phyloP scores from a whole-genome alignment of 2,113 vertebrate genomes.

The Bungarus multicinctus region DNA sequence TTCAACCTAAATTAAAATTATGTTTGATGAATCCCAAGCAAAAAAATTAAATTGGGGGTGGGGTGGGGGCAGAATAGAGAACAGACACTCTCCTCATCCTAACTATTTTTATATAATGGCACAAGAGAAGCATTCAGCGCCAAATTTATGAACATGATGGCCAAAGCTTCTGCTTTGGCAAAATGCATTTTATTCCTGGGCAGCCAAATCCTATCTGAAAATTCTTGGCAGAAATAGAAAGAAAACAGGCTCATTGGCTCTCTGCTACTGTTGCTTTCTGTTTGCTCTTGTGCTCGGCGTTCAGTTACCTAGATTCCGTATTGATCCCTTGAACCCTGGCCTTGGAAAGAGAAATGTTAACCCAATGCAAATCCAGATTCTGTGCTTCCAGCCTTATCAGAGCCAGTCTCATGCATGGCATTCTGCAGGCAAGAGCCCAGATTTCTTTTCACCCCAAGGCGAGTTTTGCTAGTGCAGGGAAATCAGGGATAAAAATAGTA shows the following conservation, averaged over 20 bases:
- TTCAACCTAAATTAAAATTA: slow-evolving; percentile 37
- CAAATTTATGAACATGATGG: slow-evolving; percentile 6
- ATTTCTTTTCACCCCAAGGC: not conserved
- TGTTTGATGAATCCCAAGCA: slow-evolving; percentile 37
- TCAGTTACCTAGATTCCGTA: not conserved
- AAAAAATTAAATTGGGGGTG: not conserved
- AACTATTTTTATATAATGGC: not conserved
- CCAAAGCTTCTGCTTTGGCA: slow-evolving; percentile 28
- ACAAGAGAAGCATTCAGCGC: slow-evolving; percentile 22
- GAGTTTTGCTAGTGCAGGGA: not conserved
- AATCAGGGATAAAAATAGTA: not conserved
- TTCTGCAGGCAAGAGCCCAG: not conserved
- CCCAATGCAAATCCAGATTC: not conserved
- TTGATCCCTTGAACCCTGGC: not conserved
- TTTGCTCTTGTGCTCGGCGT: not conserved
- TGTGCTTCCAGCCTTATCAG: not conserved
- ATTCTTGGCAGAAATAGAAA: not conserved
- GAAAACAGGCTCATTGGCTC: not conserved
- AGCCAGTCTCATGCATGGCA: not conserved
- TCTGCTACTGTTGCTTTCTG: not conserved
- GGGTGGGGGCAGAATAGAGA: slow-evolving; percentile 6
- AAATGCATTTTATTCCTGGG: not conserved
- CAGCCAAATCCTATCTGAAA: not conserved
- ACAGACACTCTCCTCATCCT: not conserved
- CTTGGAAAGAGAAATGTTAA: not conserved